These are phyloP conservation scores for Calidris pugnax DNA, from an alignment of 2,113 vertebrate species.

Conservation along the genomic window DNA sequence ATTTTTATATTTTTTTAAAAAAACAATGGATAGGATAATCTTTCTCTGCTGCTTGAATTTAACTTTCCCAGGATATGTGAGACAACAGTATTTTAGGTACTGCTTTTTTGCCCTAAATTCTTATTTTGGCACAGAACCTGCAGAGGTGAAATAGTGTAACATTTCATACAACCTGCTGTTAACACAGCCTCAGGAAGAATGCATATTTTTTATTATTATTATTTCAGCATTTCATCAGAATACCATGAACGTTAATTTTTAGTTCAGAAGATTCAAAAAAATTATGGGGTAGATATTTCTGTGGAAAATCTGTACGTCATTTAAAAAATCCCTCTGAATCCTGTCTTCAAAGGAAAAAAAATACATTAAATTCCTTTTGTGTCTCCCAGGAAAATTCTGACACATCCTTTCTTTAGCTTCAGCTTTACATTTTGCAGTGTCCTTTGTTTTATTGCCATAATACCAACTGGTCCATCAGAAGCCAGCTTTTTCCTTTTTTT, in stretches of 20 bases:
- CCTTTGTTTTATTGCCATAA: neutral
- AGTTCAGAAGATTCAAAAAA: neutral
- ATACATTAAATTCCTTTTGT: neutral
- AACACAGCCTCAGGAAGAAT: neutral
- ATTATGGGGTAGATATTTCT: rapidly evolving
- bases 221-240: neutral
- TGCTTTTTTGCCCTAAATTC: neutral
- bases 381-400: neutral
- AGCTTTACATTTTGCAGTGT: neutral
- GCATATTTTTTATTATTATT: too few relatives aligned
- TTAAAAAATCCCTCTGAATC: neutral
- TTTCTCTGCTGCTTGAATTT: neutral
- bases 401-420: neutral
- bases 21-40: neutral
- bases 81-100: neutral
- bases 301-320: neutral
- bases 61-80: neutral
- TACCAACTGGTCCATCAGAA: neutral
- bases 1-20: neutral
- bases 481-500: neutral
- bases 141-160: neutral
- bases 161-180: neutral
- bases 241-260: neutral
- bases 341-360: neutral
- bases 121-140: neutral